These are phyloP conservation scores for Selene dorsalis DNA, from an alignment of 2,797 vertebrate genomes.

Conservation along the genomic window DNA sequence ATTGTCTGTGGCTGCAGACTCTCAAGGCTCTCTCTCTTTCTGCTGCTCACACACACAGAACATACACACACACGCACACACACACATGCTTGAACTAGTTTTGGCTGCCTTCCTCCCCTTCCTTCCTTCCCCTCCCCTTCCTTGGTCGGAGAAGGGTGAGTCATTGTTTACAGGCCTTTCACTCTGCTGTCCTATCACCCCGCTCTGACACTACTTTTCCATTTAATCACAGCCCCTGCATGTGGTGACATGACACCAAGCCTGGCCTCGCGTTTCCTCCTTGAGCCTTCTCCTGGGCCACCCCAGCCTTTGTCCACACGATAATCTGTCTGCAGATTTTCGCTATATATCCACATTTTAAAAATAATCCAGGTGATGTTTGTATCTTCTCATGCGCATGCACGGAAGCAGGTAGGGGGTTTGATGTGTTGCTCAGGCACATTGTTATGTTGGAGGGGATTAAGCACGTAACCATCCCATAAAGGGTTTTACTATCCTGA, in stretches of 20 bases:
- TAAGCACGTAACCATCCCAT: background rate
- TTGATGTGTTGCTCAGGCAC: background rate
- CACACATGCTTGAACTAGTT: conserved; percentile 58
- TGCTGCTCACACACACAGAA: conserved; percentile 24
- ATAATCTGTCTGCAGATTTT: conserved; percentile 28
- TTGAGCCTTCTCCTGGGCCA: conserved; percentile 34
- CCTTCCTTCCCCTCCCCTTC: conserved; percentile 66
- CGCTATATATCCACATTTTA: background rate
- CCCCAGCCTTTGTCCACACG: conserved; percentile 23
- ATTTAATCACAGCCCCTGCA: conserved; percentile 75
- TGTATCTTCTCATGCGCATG: background rate
- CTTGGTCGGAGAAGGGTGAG: conserved; percentile 74
- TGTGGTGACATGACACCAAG: conserved; percentile 69
- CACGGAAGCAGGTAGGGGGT: background rate
- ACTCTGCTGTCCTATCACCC: conserved; percentile 76
- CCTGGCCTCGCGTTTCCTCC: conserved; percentile 66
- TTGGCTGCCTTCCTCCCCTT: conserved; percentile 73
- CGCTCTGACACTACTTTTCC: conserved; percentile 79
- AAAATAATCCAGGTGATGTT: background rate
- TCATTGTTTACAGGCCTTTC: conserved; percentile 85
- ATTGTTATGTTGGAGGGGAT: background rate
- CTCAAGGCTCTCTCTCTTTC: conserved; percentile 26
- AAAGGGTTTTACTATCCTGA: background rate
- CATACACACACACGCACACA: conserved; percentile 42
- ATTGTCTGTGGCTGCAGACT: conserved; percentile 83